Conservation (phyloP, 2,113 vertebrate species). For the Periophthalmus modestus region DNA sequence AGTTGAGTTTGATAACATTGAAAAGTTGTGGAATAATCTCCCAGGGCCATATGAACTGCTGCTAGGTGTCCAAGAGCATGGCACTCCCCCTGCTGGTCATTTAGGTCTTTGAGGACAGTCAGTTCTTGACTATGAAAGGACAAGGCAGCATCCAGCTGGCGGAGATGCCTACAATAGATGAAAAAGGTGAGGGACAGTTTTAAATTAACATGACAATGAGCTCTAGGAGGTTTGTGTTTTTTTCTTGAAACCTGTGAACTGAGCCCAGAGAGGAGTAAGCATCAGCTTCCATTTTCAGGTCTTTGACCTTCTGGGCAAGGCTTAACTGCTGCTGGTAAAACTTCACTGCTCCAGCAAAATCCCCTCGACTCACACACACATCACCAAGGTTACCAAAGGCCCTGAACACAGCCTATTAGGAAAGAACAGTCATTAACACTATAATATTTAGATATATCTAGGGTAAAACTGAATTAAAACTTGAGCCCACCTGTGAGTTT, state of each 20-base stretch:
- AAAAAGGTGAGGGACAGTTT: not conserved
- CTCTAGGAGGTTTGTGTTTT: not conserved
- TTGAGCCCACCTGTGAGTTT: conserved; percentile 80
- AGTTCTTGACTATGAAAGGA: conserved; percentile 93
- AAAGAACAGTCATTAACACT: not conserved
- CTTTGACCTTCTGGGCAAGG: conserved; percentile 85
- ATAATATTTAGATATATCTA: not conserved
- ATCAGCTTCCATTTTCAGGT: conserved; percentile 88
- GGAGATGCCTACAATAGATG: conserved; percentile 63
- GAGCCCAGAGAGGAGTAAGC: conserved; percentile 91
- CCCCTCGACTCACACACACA: conserved; percentile 89
- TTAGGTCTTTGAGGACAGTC: conserved; percentile 87
- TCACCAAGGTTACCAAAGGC: conserved; percentile 94
- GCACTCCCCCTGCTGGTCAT: conserved; percentile 87
- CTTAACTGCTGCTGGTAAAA: conserved; percentile 93
- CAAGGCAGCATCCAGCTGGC: conserved; percentile 88
- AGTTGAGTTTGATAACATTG: conserved; percentile 93
- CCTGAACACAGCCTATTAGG: conserved; percentile 84
- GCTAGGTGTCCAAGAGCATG: conserved; percentile 91
- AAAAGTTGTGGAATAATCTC: conserved; percentile 91
- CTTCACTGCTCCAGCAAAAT: conserved; percentile 84
- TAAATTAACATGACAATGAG: not conserved
- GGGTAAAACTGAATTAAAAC: not conserved
- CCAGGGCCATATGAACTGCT: conserved; percentile 91
- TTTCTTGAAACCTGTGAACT: conserved; percentile 77